Evolutionary conservation across 1,140 invertebrate genomes (phyloP).

Genomic region (Homarus americanus): DNA sequence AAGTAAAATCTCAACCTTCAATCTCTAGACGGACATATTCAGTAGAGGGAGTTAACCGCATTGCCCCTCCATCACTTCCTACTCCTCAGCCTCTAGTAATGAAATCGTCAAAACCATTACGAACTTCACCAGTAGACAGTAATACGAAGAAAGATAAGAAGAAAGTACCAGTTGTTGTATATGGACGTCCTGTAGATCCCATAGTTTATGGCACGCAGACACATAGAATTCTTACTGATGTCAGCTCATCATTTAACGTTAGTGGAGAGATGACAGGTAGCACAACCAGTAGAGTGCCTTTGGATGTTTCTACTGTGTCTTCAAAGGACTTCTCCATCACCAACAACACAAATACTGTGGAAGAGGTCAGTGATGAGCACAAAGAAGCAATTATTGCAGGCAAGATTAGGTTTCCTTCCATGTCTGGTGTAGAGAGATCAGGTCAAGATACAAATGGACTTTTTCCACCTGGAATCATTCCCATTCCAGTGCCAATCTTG

Average conservation of each 20-base stretch:
- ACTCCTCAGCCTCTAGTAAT: neutral
- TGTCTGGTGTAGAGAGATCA: neutral
- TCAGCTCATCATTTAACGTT: neutral
- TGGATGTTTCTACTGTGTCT: neutral
- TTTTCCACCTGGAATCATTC: constrained; percentile 29
- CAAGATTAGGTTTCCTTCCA: constrained; percentile 48
- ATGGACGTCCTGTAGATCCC: constrained; percentile 4
- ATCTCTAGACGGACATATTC: neutral
- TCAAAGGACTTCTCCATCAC: neutral
- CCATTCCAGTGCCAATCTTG: constrained; percentile 42
- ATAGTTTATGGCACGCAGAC: neutral
- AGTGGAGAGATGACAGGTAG: too few species aligned
- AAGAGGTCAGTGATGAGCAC: constrained; percentile 42
- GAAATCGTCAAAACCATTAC: neutral
- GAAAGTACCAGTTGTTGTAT: neutral
- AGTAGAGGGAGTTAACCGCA: neutral
- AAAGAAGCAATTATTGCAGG: constrained; percentile 61
- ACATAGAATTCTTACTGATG: neutral
- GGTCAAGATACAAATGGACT: neutral
- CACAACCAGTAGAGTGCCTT: neutral
- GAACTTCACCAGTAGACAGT: neutral
- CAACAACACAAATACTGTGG: neutral
- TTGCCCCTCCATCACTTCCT: neutral
- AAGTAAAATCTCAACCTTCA: neutral
- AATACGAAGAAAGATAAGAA: neutral